Percentiles rank a stretch among this genome's conserved stretches.
Evolutionary conservation across 2,888 invertebrate species (phyloP).

Genomic region (Clivina fossor): DNA sequence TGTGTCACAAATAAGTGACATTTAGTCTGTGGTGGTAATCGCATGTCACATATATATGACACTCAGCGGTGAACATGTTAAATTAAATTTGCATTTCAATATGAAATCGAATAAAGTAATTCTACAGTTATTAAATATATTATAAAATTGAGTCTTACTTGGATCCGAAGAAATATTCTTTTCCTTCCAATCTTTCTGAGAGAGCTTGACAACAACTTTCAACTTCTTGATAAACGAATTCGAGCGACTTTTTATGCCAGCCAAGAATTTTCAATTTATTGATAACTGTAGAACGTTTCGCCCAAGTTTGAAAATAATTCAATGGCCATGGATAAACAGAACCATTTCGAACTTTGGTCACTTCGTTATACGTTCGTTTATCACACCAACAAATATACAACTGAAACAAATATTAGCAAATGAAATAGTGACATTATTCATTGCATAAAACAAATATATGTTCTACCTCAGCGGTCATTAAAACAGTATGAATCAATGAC

Average conservation of each 20-base stretch:
- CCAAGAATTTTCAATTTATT: constrained; percentile 75
- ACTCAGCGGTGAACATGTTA: too few relatives aligned
- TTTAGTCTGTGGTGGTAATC: too few relatives aligned
- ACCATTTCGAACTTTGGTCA: constrained; percentile 83
- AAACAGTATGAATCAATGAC: constrained; percentile 83
- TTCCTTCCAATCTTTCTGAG: constrained; percentile 78
- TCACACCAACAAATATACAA: constrained; percentile 88
- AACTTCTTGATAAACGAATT: constrained; percentile 76
- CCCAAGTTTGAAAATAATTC: constrained; percentile 76
- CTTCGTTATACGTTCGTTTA: constrained; percentile 72
- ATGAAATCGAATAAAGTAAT: too few relatives aligned
- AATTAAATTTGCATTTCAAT: too few relatives aligned
- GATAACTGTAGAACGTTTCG: constrained; percentile 69
- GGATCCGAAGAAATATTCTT: constrained; percentile 79
- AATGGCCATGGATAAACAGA: constrained; percentile 94
- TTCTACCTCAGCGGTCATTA: constrained; percentile 85
- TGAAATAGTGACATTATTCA: too few relatives aligned
- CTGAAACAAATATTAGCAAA: constrained; percentile 56
- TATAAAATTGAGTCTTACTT: too few relatives aligned
- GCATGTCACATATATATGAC: too few relatives aligned
- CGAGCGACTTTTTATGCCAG: constrained; percentile 78
- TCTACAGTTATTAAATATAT: too few relatives aligned
- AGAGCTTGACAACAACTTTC: constrained; percentile 86
- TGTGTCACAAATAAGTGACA: too few relatives aligned
- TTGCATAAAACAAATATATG: constrained; percentile 5